Evolutionary conservation across 2,888 invertebrate genomes (phyloP).

Genomic region (Dolichomitus sp.): DNA sequence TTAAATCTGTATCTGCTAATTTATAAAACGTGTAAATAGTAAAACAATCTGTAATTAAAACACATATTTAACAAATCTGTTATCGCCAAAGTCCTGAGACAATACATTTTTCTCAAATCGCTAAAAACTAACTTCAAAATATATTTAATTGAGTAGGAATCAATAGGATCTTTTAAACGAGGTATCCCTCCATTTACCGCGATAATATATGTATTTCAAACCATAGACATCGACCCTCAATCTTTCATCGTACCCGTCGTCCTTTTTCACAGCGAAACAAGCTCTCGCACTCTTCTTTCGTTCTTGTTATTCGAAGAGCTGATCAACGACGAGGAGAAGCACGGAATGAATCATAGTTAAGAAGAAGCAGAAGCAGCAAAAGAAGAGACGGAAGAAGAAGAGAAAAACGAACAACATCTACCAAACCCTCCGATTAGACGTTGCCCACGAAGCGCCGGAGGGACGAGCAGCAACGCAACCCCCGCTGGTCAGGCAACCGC

Average conservation of each 20-base stretch:
- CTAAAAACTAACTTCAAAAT: not conserved
- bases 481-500: slow-evolving; percentile 32
- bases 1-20: not conserved
- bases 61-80: not conserved
- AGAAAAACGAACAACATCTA: slow-evolving; percentile 42
- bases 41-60: not conserved
- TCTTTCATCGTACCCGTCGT: slow-evolving; percentile 19
- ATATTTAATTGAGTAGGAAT: not conserved
- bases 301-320: slow-evolving; percentile 32
- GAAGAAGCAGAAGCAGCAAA: slow-evolving; percentile 3
- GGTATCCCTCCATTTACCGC: slow-evolving; percentile 14
- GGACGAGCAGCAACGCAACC: slow-evolving; percentile 46
- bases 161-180: slow-evolving; percentile 11
- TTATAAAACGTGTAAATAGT: not conserved
- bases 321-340: slow-evolving; percentile 27
- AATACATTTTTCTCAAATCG: not conserved
- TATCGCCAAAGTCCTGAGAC: not conserved
- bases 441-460: slow-evolving; percentile 22
- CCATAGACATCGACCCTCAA: slow-evolving; percentile 25
- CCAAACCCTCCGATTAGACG: slow-evolving; percentile 23
- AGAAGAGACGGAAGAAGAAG: not conserved
- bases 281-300: not conserved
- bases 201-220: slow-evolving; percentile 26
- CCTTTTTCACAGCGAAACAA: slow-evolving; percentile 17
- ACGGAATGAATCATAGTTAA: slow-evolving; percentile 31